Conservation (phyloP, 2,797 vertebrate genomes). For the Myotis daubentonii region DNA sequence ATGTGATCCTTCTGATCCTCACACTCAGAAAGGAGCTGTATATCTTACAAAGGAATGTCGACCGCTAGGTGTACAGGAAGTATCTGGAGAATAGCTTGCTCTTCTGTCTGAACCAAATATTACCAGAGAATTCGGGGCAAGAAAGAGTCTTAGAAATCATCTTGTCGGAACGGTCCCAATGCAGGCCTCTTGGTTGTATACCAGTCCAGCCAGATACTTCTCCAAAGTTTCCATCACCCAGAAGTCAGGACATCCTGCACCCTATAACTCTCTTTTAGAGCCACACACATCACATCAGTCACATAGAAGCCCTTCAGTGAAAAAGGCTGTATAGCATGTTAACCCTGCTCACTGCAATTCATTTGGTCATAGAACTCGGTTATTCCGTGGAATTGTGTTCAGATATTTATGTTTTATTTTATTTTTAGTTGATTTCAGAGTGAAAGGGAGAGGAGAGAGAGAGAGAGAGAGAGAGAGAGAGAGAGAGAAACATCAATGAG, state of each 20-base stretch:
- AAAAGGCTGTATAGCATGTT: background rate
- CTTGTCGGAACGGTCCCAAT: background rate
- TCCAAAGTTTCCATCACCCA: background rate
- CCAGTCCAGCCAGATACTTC: background rate
- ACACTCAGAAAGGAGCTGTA: background rate
- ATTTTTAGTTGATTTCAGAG: no score
- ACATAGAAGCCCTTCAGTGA: slow-evolving; percentile 19
- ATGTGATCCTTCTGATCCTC: background rate
- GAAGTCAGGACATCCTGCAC: background rate
- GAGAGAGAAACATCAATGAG: no score
- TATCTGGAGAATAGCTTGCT: background rate
- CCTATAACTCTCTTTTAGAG: slow-evolving; percentile 30
- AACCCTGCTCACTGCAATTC: background rate
- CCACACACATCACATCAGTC: slow-evolving; percentile 20
- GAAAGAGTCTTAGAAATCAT: slow-evolving; percentile 24
- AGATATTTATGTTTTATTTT: no score
- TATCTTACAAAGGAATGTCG: slow-evolving; percentile 22
- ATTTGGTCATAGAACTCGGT: background rate
- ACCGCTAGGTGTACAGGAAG: background rate
- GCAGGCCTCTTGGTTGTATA: background rate
- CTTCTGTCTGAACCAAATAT: background rate
- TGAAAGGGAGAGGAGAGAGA: no score
- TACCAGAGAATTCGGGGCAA: slow-evolving; percentile 21
- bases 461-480: no score
- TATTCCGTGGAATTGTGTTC: background rate